Evolutionary conservation across 92 coral and sea anemone genomes (phyloP).

Genomic region (Chrysogorgia sp.): DNA sequence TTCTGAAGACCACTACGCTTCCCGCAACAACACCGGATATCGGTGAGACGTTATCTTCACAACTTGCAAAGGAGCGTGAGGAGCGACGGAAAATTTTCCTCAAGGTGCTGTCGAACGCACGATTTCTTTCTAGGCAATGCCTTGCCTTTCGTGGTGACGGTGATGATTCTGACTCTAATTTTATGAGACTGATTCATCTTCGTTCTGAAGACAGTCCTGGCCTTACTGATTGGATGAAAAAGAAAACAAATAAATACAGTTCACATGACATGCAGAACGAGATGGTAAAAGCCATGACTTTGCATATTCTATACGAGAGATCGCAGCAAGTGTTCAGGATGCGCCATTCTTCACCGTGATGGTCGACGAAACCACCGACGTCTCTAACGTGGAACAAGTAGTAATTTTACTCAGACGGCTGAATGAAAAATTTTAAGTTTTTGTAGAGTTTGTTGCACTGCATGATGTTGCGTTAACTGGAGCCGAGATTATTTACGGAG

Average conservation of each 20-base stretch:
- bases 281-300: slow-evolving; percentile 18
- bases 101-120: slow-evolving; percentile 7
- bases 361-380: slow-evolving; percentile 33
- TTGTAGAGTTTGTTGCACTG: slow-evolving; percentile 20
- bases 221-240: slow-evolving; percentile 4
- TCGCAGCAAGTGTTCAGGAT: slow-evolving; percentile 16
- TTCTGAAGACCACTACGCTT: no score
- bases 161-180: slow-evolving; percentile 15
- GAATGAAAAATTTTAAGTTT: slow-evolving; percentile 10
- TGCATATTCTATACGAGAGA: slow-evolving; percentile 9
- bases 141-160: slow-evolving; percentile 29
- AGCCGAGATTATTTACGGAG: slow-evolving; percentile 5
- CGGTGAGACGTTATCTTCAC: no score
- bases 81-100: slow-evolving; percentile 12
- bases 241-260: slow-evolving; percentile 21
- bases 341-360: slow-evolving; percentile 25
- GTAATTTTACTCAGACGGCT: slow-evolving; percentile 18
- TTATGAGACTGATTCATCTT: slow-evolving; percentile 18
- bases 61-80: no score
- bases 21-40: no score
- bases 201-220: slow-evolving; percentile 15
- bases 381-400: slow-evolving; percentile 25
- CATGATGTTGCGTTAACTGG: slow-evolving; percentile 6
- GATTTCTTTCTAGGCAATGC: slow-evolving; percentile 5
- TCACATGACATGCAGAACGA: slow-evolving; percentile 29